Conservation (phyloP, 2,113 vertebrate species). For the Geothlypis trichas region DNA sequence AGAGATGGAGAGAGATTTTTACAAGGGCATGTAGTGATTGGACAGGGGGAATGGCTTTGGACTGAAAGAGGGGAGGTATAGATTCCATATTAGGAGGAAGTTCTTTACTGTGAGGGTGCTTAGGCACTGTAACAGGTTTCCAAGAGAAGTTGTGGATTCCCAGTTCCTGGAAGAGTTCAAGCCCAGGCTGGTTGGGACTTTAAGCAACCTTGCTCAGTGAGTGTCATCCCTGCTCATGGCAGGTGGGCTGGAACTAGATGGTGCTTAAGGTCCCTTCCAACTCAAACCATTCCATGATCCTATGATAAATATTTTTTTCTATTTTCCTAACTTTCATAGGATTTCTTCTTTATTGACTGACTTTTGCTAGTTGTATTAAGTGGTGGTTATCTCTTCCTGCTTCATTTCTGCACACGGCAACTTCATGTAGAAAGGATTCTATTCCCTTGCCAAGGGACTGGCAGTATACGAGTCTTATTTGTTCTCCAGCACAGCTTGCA, state of each 20-base stretch:
- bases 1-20: neutral
- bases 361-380: neutral
- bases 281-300: neutral
- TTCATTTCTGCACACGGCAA: neutral
- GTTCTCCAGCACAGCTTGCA: neutral
- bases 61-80: neutral
- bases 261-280: neutral
- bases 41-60: neutral
- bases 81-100: neutral
- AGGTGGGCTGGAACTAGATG: neutral
- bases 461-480: neutral
- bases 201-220: too few relatives aligned
- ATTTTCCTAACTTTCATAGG: neutral
- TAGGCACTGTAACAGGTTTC: neutral
- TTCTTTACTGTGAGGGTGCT: rapidly evolving
- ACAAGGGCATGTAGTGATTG: neutral
- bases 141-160: neutral
- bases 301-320: neutral
- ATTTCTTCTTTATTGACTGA: neutral
- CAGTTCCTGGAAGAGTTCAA: neutral
- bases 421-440: neutral
- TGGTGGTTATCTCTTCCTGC: neutral
- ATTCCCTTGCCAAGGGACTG: neutral
- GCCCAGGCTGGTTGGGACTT: neutral
- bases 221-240: neutral